Base-by-base conservation (phyloP, 2,113 vertebrate genomes). In the Acrocephalus kingi region DNA sequence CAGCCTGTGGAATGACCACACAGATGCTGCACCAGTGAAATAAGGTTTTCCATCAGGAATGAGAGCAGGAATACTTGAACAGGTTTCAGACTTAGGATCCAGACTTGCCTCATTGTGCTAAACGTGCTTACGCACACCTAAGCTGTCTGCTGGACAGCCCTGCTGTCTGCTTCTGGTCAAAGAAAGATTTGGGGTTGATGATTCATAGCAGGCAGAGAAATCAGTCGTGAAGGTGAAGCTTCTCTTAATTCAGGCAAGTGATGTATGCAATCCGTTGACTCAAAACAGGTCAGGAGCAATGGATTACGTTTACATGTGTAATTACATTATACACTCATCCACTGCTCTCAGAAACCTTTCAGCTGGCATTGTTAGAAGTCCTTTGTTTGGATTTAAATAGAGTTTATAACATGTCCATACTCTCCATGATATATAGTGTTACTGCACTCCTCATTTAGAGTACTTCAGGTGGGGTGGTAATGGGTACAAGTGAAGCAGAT, bases 71-170 rank as follows among this genome's bases (percentile, higher is more conserved):
- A 91, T 92, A 48, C 68, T 48, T 92, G 78, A 74, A 58, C 13
- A 25, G 24, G 6, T 56, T 86, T 89, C 89, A 89, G 84, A 49
- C 51, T 84, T 77, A 58, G 56, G 51, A 46, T 76, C 51, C 90
- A 81, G 87, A 46, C 68, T 76, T 63, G 27, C 14, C 51, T n/a
- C 2, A 1, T 64, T 54, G 71, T 84, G 81, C 66, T 92, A 24
- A 39, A 31, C 10, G 62, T 28, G 48, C 63, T 84, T 87, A 95
- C 9, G 0, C 46, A 67, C 77, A 88, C 92, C 91, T 87, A 81
- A 87, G n/a, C 59, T 83, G 49, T 94, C 84, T 92, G 76, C 58
- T 89, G 90, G 80, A 68, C 71, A 85, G 90, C 66, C 25, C 51
- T 62, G 74, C n/a, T 88, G 85, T 62, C 80, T 46, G 2, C 66